Percentiles rank a stretch among this genome's conserved stretches.
These are phyloP conservation scores for Elaphurus davidianus DNA, from an alignment of 2,113 vertebrate genomes.

Conservation along the genomic window DNA sequence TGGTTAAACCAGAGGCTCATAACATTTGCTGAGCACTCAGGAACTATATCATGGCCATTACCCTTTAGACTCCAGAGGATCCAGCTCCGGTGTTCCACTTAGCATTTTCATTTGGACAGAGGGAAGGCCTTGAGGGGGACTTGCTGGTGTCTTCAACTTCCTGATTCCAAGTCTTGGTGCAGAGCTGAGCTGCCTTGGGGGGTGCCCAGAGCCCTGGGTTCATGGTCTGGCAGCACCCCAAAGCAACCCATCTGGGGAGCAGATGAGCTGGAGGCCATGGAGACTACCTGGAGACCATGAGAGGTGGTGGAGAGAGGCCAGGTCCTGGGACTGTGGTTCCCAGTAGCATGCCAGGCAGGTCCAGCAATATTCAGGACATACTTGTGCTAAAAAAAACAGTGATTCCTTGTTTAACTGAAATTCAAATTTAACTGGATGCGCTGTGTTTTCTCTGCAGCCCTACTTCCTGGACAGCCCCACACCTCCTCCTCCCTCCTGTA, in stretches of 20 bases:
- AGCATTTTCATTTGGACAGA: neutral
- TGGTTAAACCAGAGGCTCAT: accelerated
- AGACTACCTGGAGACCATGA: neutral
- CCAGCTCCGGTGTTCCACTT: neutral
- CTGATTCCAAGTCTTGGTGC: neutral
- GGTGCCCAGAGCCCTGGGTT: neutral
- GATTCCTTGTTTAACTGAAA: neutral
- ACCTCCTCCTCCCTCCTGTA: neutral
- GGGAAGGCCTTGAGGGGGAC: neutral
- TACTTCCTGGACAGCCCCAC: accelerated
- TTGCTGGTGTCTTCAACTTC: neutral
- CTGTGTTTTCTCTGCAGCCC: neutral
- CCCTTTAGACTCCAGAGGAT: neutral
- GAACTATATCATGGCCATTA: accelerated
- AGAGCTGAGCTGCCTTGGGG: neutral
- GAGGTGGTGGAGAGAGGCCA: too few species aligned
- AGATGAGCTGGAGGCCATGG: neutral
- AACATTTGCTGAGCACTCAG: neutral
- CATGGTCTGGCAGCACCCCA: neutral
- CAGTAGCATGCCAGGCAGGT: accelerated
- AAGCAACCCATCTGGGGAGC: neutral
- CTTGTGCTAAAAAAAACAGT: neutral
- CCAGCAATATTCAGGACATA: neutral
- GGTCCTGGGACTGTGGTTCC: accelerated
- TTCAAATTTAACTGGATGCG: neutral